These are phyloP conservation scores for Schizothorax lantsangensis DNA, from an alignment of 2,797 vertebrate genomes.

Conservation along the genomic window DNA sequence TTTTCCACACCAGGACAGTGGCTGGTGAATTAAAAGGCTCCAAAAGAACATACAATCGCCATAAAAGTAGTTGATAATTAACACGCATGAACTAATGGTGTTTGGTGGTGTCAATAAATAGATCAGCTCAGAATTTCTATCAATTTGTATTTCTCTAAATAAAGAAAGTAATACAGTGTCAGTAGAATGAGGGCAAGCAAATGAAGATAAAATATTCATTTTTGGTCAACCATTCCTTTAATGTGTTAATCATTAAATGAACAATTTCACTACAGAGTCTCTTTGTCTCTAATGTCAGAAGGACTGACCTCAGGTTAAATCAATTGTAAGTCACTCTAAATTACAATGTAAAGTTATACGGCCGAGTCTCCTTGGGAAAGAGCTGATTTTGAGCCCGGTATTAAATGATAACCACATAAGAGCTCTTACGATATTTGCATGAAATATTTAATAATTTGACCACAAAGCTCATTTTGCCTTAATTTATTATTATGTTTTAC, in stretches of 20 bases:
- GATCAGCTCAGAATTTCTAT: neutral
- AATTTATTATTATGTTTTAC: conserved; percentile 32
- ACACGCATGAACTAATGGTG: neutral
- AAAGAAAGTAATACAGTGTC: neutral
- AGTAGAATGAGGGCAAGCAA: neutral
- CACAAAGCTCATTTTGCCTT: conserved; percentile 36
- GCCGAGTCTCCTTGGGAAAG: conserved; percentile 12
- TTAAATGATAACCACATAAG: conserved; percentile 35
- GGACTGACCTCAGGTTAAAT: conserved; percentile 34
- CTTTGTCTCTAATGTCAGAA: conserved; percentile 36
- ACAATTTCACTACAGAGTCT: neutral
- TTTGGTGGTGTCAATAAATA: neutral
- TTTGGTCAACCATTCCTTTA: neutral
- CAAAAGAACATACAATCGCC: neutral
- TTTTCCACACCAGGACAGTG: neutral
- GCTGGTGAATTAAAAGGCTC: neutral
- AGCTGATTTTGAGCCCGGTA: conserved; percentile 2
- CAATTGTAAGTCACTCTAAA: conserved; percentile 27
- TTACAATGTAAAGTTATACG: conserved; percentile 24
- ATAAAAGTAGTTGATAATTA: neutral
- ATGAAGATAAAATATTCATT: neutral
- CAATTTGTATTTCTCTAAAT: conserved; percentile 3
- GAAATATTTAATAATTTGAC: conserved; percentile 29
- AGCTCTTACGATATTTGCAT: conserved; percentile 36
- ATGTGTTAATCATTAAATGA: conserved; percentile 30